phyloP scores from a whole-genome alignment of 1,140 invertebrate genomes.

The Drosophila ogumai region DNA sequence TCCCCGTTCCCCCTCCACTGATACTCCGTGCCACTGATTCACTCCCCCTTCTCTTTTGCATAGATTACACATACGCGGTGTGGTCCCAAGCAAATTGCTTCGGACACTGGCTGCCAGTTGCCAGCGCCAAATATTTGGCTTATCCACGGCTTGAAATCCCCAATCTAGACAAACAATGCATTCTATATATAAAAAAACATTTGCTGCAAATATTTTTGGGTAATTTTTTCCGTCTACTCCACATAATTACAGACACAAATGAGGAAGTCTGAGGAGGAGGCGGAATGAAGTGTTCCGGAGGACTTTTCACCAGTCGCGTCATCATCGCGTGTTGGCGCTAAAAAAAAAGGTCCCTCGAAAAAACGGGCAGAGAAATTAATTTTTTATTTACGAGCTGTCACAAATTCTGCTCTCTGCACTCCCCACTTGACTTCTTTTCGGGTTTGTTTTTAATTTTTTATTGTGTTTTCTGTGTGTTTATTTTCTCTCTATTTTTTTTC shows the following conservation, averaged over 20 bases:
- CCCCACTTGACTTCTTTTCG: constrained; percentile 58
- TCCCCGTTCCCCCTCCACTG: not conserved
- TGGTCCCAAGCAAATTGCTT: constrained; percentile 56
- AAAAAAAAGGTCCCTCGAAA: constrained; percentile 20
- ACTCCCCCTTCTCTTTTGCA: constrained; percentile 47
- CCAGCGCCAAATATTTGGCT: constrained; percentile 50
- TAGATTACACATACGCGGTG: constrained; percentile 72
- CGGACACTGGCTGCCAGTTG: constrained; percentile 20
- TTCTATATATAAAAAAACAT: constrained; percentile 55
- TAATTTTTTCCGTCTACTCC: constrained; percentile 64
- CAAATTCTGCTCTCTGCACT: constrained; percentile 63
- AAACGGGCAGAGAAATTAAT: constrained; percentile 65
- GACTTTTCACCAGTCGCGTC: constrained; percentile 50
- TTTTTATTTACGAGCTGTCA: constrained; percentile 83
- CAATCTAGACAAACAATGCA: constrained; percentile 48
- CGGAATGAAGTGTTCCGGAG: not conserved
- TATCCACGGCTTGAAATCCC: constrained; percentile 38
- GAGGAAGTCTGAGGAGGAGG: constrained; percentile 32
- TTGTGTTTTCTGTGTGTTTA: constrained; percentile 7
- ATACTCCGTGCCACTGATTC: constrained; percentile 19
- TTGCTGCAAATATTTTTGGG: constrained; percentile 71
- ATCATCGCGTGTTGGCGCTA: constrained; percentile 66
- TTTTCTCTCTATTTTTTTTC: constrained; percentile 10
- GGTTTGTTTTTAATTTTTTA: constrained; percentile 47
- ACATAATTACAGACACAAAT: constrained; percentile 70